Base-by-base conservation (phyloP, 2,113 vertebrate genomes). In the Pachyramphus minor region DNA sequence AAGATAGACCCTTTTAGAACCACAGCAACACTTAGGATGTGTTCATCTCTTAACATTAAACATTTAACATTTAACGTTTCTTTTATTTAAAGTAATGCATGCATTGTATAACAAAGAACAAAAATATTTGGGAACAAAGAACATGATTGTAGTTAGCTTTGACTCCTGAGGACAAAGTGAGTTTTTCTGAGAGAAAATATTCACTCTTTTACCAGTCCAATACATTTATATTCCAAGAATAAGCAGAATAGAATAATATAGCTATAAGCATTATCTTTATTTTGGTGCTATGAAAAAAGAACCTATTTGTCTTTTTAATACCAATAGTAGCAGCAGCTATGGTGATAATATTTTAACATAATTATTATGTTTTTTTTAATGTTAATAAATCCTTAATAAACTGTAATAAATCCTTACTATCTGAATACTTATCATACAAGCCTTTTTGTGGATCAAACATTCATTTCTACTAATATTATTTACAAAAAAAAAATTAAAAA, bases 261-360 rank as follows among this genome's bases (percentile, higher is more conserved):
- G 12, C 19, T 89, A 11, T 66, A 93, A 79, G 17, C 5, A 95
- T 30, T 64, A 72, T 41, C 53, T 56, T 79, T 81, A 94, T 76
- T 89, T 91, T 45, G 16, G 6, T 59, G 33, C 5, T 63, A 45
- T 45, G 6, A 50, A 88, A 67, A 67, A 53, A 28, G 53, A 3
- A 86, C 35, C 4, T 44, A 68, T 74, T 62, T 93, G n/a, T 4
- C 60, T 92, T 97, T 92, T 91, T 92, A 95, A 78, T 59, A n/a
- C 2, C 20, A 87, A 39, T 35, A 35, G 27, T 39, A 76, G 33
- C 6, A 59, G 52, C 20, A 92, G 21, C 4, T 93, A 22, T 60
- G 23, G 3, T 80, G 35, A 90, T 53, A 93, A 60, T 11, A 69
- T 78, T 71, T 94, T 49, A 58, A 14, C 7, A 12, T 21, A 66